phyloP scores from a whole-genome alignment of 2,113 vertebrate species.

The Brachyhypopomus occidentalis region DNA sequence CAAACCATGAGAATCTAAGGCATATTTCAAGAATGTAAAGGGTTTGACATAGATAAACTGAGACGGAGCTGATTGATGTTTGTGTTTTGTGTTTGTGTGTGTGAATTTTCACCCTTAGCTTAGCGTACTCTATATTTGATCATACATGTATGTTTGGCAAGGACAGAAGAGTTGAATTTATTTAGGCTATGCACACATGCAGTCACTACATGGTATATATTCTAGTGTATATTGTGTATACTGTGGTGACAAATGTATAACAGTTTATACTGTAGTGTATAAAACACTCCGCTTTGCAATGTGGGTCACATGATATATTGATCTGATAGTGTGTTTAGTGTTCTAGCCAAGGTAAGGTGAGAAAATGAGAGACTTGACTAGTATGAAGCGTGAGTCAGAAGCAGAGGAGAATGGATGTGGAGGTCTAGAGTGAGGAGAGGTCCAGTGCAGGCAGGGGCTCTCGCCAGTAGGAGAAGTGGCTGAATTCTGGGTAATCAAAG shows the following conservation, averaged over 20 bases:
- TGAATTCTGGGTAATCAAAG: constrained; percentile 81
- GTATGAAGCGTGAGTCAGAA: background rate
- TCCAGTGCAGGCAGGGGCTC: constrained; percentile 72
- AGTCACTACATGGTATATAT: background rate
- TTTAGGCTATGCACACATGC: background rate
- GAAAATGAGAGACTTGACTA: background rate
- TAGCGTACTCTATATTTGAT: background rate
- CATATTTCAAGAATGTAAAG: too few relatives aligned
- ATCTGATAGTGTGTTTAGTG: constrained; percentile 25
- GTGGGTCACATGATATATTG: background rate
- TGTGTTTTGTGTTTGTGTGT: background rate
- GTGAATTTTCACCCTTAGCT: background rate
- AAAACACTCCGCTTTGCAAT: background rate
- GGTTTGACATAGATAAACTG: background rate
- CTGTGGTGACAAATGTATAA: too few relatives aligned
- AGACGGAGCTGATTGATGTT: background rate
- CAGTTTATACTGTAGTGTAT: background rate
- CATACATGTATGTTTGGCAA: background rate
- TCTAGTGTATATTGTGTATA: too few relatives aligned
- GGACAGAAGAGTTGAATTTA: background rate
- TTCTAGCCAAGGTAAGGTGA: background rate
- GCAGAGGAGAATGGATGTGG: background rate
- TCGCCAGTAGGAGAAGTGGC: constrained; percentile 82
- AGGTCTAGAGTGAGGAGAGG: constrained; percentile 49
- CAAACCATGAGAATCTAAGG: too few relatives aligned